Evolutionary conservation across 1,140 invertebrate genomes (phyloP), one percentile per base, ranked within the genome.

Genomic region (Lethocerus indicus): DNA sequence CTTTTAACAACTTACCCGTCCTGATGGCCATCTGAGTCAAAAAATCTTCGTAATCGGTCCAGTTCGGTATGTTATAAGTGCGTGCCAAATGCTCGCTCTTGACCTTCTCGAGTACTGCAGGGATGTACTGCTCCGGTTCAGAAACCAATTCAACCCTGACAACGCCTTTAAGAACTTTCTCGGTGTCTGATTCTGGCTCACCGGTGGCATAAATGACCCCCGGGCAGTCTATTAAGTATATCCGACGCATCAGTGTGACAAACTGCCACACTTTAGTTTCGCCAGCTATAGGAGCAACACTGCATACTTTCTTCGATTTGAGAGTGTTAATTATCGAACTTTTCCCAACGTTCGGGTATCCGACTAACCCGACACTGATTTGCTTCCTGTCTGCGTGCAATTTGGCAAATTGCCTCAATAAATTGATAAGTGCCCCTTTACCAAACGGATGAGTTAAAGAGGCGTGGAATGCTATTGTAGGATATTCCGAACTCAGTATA

Each of bases 201-300:
- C 82, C 77, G 3, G 84, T 84, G 13, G 92, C 91, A 71, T 97
- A 95, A 21, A 99, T 96, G 53, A 99, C 83, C 37, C 95, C 96
- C 21, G 96, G 96, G 72, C 95, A 99, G 73, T 99, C 96, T 55
- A 99, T 98, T 3, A 99, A 67, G 62, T 89, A 99, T 59, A 99
- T 98, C 56, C 87, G 74, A 55, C 81, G 80, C 94, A 98, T 99
- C 23, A 99, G 65, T 1, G 93, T 96, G 42, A 99, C 94, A 62
- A 98, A 99, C 63, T 99, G 96, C 96, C 96, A 99, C 1, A 93
- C 88, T 75, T 98, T 98, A 0, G 96, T 99, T 71, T 99, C 95
- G 6, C 96, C 96, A 54, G 96, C 93, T 60, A 98, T 90, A 6
- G 96, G 96, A 12, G 96, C 95, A 2, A 97, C 92, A 66, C 97